Conservation (phyloP, 2,888 invertebrate species). For the Cataglyphis cursor region DNA sequence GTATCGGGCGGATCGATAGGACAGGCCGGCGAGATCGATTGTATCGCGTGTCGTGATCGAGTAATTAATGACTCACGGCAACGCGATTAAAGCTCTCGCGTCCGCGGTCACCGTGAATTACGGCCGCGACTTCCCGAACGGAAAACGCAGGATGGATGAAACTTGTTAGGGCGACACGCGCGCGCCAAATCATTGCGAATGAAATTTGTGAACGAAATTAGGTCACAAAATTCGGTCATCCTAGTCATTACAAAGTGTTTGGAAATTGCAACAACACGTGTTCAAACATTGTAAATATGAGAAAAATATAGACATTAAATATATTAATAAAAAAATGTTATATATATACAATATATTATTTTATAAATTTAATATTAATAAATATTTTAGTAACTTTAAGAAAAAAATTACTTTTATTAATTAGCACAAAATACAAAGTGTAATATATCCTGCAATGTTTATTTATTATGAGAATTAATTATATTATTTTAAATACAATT, state of each 20-base stretch:
- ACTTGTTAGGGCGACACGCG: slow-evolving; percentile 33
- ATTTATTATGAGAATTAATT: not conserved
- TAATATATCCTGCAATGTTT: not conserved
- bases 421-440: not conserved
- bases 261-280: not conserved
- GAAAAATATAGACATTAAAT: not conserved
- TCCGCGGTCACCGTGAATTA: slow-evolving; percentile 61
- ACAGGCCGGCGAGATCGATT: slow-evolving; percentile 72
- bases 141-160: slow-evolving; percentile 17
- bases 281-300: not conserved
- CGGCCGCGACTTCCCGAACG: slow-evolving; percentile 18
- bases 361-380: not conserved
- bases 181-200: not conserved
- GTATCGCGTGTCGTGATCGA: slow-evolving; percentile 72
- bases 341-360: not conserved
- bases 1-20: slow-evolving; percentile 66
- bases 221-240: not conserved
- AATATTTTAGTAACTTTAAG: no score
- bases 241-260: not conserved
- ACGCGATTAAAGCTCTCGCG: slow-evolving; percentile 69
- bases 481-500: not conserved
- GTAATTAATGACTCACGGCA: slow-evolving; percentile 75
- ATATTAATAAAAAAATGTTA: not conserved
- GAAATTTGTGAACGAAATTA: slow-evolving; percentile 15
- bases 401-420: not conserved